A percentile compares a stretch with the other conserved stretches of the same genome.
phyloP scores from a whole-genome alignment of 2,888 invertebrate species.

The Philopedon plagiatum region DNA sequence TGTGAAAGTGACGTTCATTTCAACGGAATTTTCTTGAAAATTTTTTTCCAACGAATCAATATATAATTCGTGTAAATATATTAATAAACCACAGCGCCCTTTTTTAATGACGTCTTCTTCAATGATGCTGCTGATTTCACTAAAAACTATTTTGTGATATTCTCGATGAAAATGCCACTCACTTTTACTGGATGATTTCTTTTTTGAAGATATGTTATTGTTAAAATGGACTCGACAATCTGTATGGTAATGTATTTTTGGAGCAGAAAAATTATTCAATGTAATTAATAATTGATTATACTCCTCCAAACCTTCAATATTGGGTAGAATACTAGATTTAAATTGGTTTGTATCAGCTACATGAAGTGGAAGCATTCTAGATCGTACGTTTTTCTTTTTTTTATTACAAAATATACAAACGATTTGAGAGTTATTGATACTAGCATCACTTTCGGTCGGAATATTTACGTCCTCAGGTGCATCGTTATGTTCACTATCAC shows the following conservation, averaged over 20 bases:
- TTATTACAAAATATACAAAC: slow-evolving; percentile 49
- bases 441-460: no score
- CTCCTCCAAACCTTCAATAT: no score
- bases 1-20: slow-evolving; percentile 52
- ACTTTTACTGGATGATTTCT: slow-evolving; percentile 49
- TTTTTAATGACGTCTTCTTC: slow-evolving; percentile 57
- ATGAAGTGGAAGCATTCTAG: slow-evolving; percentile 39
- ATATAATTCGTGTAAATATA: slow-evolving; percentile 55
- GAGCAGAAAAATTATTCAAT: no score
- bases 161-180: slow-evolving; percentile 56
- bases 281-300: no score
- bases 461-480: no score
- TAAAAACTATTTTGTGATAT: slow-evolving; percentile 55
- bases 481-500: no score
- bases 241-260: no score
- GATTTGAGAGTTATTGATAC: no score
- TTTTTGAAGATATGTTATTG: slow-evolving; percentile 45
- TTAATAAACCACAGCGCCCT: slow-evolving; percentile 56
- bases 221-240: no score
- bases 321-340: no score
- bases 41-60: slow-evolving; percentile 31
- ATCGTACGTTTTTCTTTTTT: slow-evolving; percentile 48
- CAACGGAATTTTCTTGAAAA: slow-evolving; percentile 49
- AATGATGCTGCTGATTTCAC: no score
- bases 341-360: slow-evolving; percentile 38